Base-by-base conservation (phyloP, 2,113 vertebrate species). In the Archocentrus centrarchus region DNA sequence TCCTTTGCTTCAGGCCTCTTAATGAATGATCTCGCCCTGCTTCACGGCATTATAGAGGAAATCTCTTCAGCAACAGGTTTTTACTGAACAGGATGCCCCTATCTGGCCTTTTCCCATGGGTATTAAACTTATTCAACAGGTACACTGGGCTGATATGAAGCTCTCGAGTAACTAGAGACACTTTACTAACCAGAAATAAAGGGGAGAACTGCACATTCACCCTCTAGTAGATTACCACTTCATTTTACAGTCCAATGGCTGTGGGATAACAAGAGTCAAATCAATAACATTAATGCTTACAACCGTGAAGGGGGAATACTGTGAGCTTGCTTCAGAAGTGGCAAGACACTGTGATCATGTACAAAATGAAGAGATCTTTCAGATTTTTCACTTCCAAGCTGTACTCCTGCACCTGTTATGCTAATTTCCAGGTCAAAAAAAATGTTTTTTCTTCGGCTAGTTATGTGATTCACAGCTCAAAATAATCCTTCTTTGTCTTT, bases 1-100 rank as follows among this genome's bases (percentile, higher is more conserved):
- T 87, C 68, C 37, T 81, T 81, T 61, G 78, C 89, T 92, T 15
- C 50, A 37, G 83, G 86, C 93, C 9, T 59, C 57, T 75, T 80
- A 80, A 90, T 85, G 81, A 93, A 85, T 81, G 27, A 87, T 82
- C 77, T 86, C 59, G 59, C 68, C 70, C 6, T 15, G 41, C 63
- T 81, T 66, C 57, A 53, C 55, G 63, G 53, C 2, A 35, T 73
- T 35, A 59, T 32, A 59, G 24, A 86, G 78, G 60, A 88, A 90
- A 88, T 61, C 78, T 81, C 73, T 73, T 85, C 64, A 50, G 75
- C 85, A 27, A 20, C 75, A 86, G 79, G 59, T 64, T 59, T 81
- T 80, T 30, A 7, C 59, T 30, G 66, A 81, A 66, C 73, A 81
- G 57, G 61, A 84, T 68, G 32, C 78, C 64, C 70, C 47, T 58